Conservation (phyloP, 2,113 vertebrate species). For the Propithecus coquereli region DNA sequence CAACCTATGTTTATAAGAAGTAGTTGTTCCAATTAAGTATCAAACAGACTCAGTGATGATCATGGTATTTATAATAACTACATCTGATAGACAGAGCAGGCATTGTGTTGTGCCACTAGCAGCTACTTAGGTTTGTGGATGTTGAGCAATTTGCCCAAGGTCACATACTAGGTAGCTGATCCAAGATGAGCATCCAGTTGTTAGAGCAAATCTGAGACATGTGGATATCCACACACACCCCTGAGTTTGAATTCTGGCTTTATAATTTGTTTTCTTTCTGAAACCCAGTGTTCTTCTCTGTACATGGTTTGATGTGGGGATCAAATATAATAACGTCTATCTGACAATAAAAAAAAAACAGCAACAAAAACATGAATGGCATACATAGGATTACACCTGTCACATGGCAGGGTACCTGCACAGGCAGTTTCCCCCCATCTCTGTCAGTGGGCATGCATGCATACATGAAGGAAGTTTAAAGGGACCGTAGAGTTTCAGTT, state of each 20-base stretch:
- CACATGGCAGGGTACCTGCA: no score
- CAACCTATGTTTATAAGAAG: background rate
- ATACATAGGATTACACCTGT: background rate
- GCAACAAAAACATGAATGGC: background rate
- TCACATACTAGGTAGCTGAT: background rate
- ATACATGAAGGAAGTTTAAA: background rate
- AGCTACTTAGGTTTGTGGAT: background rate
- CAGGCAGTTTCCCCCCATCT: background rate
- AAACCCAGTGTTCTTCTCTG: background rate
- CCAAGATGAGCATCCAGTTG: background rate
- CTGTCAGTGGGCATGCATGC: background rate
- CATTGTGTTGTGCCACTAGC: background rate
- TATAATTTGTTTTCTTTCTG: background rate
- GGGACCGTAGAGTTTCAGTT: background rate
- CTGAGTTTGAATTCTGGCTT: background rate
- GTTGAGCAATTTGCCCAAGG: background rate
- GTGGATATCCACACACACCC: background rate
- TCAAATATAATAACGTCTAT: background rate
- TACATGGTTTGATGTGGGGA: background rate
- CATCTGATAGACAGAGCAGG: background rate
- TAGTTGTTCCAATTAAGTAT: background rate
- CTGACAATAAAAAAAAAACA: background rate
- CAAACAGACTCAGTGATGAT: background rate
- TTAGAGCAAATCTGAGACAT: background rate
- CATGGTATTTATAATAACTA: background rate